Evolutionary conservation across 2,888 invertebrate genomes (phyloP).

Genomic region (Tuta absoluta): DNA sequence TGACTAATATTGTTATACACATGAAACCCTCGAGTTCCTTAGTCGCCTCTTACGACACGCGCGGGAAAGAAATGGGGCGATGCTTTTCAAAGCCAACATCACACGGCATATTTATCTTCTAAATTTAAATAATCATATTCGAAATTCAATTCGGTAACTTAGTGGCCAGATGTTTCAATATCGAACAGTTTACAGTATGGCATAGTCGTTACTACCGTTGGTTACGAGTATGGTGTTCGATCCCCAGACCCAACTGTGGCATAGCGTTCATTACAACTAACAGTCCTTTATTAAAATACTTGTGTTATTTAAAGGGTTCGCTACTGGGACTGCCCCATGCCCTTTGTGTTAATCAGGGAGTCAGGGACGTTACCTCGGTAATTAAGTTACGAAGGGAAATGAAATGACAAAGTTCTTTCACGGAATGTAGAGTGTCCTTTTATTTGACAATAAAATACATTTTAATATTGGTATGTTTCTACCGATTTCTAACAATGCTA

Average conservation of each 20-base stretch:
- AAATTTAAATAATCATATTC: too few species aligned
- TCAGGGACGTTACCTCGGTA: not conserved
- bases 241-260: not conserved
- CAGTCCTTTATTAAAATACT: conserved; percentile 11
- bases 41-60: too few species aligned
- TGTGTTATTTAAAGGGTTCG: conserved; percentile 13
- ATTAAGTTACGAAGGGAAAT: not conserved
- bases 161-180: not conserved
- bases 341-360: not conserved
- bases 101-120: too few species aligned
- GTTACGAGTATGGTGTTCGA: not conserved
- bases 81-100: too few species aligned
- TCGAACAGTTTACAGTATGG: not conserved
- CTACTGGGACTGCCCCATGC: not conserved
- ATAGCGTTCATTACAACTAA: not conserved
- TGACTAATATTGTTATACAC: too few species aligned
- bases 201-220: not conserved
- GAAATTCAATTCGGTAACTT: too few species aligned
- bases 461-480: too few species aligned
- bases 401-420: not conserved
- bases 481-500: too few species aligned
- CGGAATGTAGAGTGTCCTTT: not conserved
- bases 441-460: too few species aligned
- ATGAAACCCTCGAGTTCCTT: too few species aligned
- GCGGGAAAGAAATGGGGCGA: too few species aligned